Evolutionary conservation across 2,797 vertebrate genomes (phyloP).

Genomic region (Pampus argenteus): DNA sequence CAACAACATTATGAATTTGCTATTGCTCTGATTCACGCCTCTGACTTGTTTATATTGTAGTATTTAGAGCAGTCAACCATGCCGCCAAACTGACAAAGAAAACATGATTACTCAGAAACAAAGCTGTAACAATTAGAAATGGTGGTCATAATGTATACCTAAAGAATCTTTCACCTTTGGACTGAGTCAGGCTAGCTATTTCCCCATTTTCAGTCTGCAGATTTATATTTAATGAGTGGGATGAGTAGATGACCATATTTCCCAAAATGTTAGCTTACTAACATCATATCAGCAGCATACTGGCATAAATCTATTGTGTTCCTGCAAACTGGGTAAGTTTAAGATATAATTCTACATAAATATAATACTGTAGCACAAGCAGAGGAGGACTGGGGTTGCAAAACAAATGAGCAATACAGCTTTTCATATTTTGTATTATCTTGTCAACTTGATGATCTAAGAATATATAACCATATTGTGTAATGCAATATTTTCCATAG

Average conservation of each 20-base stretch:
- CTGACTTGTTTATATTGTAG: too few relatives aligned
- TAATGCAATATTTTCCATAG: constrained; percentile 9
- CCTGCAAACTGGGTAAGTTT: not conserved
- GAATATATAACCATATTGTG: constrained; percentile 14
- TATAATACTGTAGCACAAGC: not conserved
- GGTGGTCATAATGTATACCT: too few relatives aligned
- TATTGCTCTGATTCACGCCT: not conserved
- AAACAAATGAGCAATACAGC: not conserved
- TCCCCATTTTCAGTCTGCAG: not conserved
- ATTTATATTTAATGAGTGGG: not conserved
- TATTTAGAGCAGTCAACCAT: not conserved
- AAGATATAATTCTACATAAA: not conserved
- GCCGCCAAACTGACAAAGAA: not conserved
- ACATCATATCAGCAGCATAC: not conserved
- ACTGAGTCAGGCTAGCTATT: not conserved
- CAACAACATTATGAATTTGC: not conserved
- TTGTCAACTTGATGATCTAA: constrained; percentile 11
- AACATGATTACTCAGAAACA: too few relatives aligned
- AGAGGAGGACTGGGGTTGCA: constrained; percentile 11
- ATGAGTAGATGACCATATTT: not conserved
- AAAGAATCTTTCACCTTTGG: not conserved
- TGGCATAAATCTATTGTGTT: not conserved
- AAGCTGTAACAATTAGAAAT: too few relatives aligned
- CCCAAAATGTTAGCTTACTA: not conserved
- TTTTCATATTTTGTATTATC: constrained; percentile 27